Evolutionary conservation across 1,140 invertebrate genomes (phyloP), one percentile per base, ranked within the genome.

Genomic region (Triops cancriformis): DNA sequence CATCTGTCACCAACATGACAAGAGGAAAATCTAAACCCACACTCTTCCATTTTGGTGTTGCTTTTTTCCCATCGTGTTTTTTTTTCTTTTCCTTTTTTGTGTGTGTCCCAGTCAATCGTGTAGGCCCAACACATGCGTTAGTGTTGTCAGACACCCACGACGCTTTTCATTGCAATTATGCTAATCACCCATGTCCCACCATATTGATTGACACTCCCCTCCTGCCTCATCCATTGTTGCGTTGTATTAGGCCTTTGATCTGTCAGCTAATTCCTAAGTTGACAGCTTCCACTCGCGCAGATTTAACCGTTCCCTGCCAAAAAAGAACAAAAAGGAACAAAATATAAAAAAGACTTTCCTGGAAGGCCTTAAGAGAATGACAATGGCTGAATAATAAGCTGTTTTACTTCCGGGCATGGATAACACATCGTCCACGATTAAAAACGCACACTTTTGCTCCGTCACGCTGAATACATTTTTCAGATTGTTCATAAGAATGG

Each of bases 161-260:
- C 51, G 51, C 51, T 64, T 64, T 64, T 64, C 51, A 64, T 64
- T 64, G 51, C 51, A 64, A 64, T 64, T 64, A 64, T 64, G 51
- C 51, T 64, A 64, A 64, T 64, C 51, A 64, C 51, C 23, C 6
- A 23, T 10, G 51, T 64, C 51, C 51, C 2, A 64, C 51, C 14
- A 10, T 64, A 64, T 64, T 64, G 51, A 64, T 64, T 64, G 51
- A 64, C 51, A 64, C 51, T 64, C 51, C 51, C 51, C 18, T 23
- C 51, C 51, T 64, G 51, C 23, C 18, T 23, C 51, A 64, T 4
- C 31, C 31, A 37, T 37, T 37, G 31, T 64, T 64, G 51, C 18
- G 18, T 18, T 45, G 11, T 18, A 45, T 18, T 45, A 45, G 18
- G 43, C 23, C 51, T 64, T 9, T 23, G 6, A 64, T 64, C 23